Percentiles rank a stretch among this genome's conserved stretches.
Evolutionary conservation across 1,140 invertebrate species (phyloP).

Genomic region (Dreissena rostriformis): DNA sequence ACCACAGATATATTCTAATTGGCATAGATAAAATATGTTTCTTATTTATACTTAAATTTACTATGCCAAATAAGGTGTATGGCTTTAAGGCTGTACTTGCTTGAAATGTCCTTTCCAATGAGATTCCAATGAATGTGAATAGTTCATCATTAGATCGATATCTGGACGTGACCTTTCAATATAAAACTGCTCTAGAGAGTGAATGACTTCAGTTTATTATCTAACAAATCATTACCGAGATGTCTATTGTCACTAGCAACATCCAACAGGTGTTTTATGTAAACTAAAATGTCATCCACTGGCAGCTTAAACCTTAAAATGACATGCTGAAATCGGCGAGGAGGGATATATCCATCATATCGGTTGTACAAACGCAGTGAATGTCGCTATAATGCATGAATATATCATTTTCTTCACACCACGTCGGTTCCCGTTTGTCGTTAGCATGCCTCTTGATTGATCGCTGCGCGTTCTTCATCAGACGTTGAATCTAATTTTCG

Average conservation of each 20-base stretch:
- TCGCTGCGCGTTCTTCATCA: not conserved
- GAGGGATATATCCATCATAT: constrained; percentile 40
- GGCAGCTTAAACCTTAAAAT: constrained; percentile 22
- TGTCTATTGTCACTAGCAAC: constrained; percentile 30
- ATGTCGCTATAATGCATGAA: constrained; percentile 21
- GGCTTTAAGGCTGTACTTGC: too few relatives aligned
- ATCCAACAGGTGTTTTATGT: constrained; percentile 49
- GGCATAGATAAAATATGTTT: too few relatives aligned
- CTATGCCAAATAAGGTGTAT: too few relatives aligned
- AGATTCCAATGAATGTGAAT: too few relatives aligned
- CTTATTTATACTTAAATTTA: too few relatives aligned
- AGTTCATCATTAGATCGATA: too few relatives aligned
- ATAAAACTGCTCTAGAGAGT: too few relatives aligned
- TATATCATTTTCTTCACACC: constrained; percentile 36
- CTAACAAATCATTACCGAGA: constrained; percentile 46
- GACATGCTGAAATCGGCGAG: constrained; percentile 15
- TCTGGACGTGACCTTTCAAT: too few relatives aligned
- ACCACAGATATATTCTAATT: too few relatives aligned
- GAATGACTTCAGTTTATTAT: not conserved
- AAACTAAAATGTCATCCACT: constrained; percentile 36
- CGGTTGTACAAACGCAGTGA: constrained; percentile 4
- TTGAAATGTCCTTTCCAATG: too few relatives aligned
- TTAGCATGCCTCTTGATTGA: constrained; percentile 32
- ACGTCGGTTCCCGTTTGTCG: constrained; percentile 32
- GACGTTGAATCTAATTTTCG: not conserved